Evolutionary conservation across 2,888 invertebrate species (phyloP), one percentile per base, ranked within the genome.

Genomic region (Oscheius sp.): DNA sequence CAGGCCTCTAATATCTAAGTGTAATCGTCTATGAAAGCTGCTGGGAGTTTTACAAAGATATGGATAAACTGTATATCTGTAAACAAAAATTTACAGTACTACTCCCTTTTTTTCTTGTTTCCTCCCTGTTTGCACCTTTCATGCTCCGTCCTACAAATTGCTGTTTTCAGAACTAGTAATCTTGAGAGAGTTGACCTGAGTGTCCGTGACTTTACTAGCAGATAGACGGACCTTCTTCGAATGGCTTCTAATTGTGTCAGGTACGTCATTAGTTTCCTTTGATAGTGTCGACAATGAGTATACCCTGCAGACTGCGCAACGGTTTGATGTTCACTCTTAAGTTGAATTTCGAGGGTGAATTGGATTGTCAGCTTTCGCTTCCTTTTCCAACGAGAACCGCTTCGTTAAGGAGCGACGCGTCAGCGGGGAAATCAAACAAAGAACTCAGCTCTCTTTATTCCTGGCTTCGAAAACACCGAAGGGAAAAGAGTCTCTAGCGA

Each of bases 391-490:
- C 68, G 13, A 35, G 33, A 53, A 68, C 37, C 68, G 68, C 53
- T 68, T 68, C 68, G 68, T 68, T 68, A 68, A 55, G 68, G 55
- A 29, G 13, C 35, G 55, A 53, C 55, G 32, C 53, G 55, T 53
- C 55, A 53, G 55, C 68, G 68, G 68, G 53, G 68, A 68, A 68
- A 55, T 68, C 68, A 68, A 68, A 68, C 68, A 68, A 68, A 68
- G 68, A 68, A 68, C 68, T 51, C 55, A 21, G 37, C 37, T 35
- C 55, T 53, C 48, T 55, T 68, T 68, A 55, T 55, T 68, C 55
- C 35, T 37, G 13, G 42, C n/a, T 51, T 29, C 35, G 55, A 55
- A 68, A 68, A 68, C 53, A 53, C n/a, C 68, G 21, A 55, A 55
- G 37, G 65, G 55, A 55, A 68, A 63, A 48, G 48, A 68, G 68